Evolutionary conservation across 2,888 invertebrate genomes (phyloP).

Genomic region (Spicauda simplicius): DNA sequence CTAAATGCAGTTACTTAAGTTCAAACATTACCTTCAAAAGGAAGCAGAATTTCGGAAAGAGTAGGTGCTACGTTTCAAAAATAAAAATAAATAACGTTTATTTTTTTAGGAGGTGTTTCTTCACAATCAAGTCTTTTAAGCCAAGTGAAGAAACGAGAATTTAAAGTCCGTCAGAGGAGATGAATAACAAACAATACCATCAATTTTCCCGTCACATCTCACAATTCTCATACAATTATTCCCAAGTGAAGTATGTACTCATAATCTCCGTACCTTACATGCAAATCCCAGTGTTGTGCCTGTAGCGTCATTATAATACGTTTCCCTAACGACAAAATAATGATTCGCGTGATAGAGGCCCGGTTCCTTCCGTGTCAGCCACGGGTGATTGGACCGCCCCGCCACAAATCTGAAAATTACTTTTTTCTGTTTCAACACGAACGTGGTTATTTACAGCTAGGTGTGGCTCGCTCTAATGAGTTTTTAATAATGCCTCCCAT

Average conservation of each 20-base stretch:
- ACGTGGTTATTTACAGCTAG: conserved; percentile 63
- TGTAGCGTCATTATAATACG: conserved; percentile 58
- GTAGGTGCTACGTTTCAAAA: too few relatives aligned
- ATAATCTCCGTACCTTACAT: conserved; percentile 13
- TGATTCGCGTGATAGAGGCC: conserved; percentile 78
- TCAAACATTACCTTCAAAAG: too few relatives aligned
- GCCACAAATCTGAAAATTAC: conserved; percentile 77
- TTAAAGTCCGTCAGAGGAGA: too few relatives aligned
- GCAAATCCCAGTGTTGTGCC: conserved; percentile 28
- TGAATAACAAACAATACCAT: too few relatives aligned
- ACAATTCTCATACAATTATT: conserved; percentile 6
- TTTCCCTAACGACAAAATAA: conserved; percentile 81
- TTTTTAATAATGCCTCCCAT: conserved; percentile 81
- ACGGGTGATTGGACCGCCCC: conserved; percentile 74
- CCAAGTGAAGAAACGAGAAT: too few relatives aligned
- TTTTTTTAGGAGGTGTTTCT: too few relatives aligned
- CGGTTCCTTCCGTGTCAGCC: conserved; percentile 80
- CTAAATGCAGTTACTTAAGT: too few relatives aligned
- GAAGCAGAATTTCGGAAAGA: too few relatives aligned
- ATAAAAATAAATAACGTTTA: too few relatives aligned
- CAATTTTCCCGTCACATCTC: background rate
- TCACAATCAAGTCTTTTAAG: too few relatives aligned
- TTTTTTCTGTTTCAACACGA: conserved; percentile 74
- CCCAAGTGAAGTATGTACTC: background rate
- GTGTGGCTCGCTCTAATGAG: conserved; percentile 78